Conservation (phyloP, 37 sponge, comb jelly and placozoan species). For the Chondrilla cf. caribensis region DNA sequence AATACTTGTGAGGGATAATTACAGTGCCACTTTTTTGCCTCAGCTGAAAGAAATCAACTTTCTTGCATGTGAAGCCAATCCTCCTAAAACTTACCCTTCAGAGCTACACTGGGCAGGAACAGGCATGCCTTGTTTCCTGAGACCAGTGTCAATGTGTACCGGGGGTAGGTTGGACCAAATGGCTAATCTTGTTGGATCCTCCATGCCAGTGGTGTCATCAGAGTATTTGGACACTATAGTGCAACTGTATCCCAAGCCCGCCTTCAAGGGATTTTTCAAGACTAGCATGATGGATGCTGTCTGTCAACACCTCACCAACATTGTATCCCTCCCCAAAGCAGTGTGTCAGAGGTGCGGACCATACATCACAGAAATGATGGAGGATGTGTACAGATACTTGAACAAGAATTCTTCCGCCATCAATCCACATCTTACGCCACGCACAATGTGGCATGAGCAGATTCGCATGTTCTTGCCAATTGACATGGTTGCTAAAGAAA, state of each 20-base stretch:
- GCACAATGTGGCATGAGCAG: neutral
- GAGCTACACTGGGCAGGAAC: neutral
- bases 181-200: too few relatives aligned
- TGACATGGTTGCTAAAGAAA: neutral
- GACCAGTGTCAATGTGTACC: too few relatives aligned
- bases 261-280: neutral
- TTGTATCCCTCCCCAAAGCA: neutral
- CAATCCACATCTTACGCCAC: too few relatives aligned
- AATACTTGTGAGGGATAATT: neutral
- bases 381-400: too few relatives aligned
- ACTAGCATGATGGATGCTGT: slow-evolving; percentile 6
- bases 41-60: slow-evolving; percentile 16
- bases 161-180: too few relatives aligned
- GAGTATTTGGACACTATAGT: too few relatives aligned
- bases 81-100: slow-evolving; percentile 34
- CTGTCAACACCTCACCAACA: slow-evolving; percentile 5
- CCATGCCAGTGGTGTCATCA: too few relatives aligned
- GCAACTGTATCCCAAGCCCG: too few relatives aligned
- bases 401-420: too few relatives aligned
- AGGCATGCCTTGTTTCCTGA: neutral
- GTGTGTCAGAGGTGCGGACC: neutral
- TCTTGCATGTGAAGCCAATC: neutral
- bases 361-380: neutral
- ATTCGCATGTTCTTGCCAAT: neutral
- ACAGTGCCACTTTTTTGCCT: neutral